Conservation (phyloP, 2,797 vertebrate species). For the Hoplostethus mediterraneus region DNA sequence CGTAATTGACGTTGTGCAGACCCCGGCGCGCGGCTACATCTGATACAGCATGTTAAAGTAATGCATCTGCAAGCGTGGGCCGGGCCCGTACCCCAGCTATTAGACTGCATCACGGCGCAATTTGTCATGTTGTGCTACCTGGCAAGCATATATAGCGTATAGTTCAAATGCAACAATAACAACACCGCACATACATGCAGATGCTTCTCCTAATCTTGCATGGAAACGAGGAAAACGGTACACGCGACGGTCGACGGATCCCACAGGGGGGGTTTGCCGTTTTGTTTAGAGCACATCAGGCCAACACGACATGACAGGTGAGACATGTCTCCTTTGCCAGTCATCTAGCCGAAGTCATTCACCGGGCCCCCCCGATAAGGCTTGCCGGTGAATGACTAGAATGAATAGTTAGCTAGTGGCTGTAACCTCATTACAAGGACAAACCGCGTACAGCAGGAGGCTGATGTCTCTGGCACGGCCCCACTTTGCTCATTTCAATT, state of each 20-base stretch:
- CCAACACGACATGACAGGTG: constrained; percentile 56
- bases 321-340: constrained; percentile 57
- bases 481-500: constrained; percentile 70
- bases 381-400: constrained; percentile 57
- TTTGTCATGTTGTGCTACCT: neutral
- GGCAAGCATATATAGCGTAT: neutral
- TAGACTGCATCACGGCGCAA: constrained; percentile 1
- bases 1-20: constrained; percentile 66
- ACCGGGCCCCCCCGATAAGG: constrained; percentile 59
- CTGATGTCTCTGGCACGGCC: constrained; percentile 68
- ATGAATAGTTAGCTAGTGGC: constrained; percentile 69
- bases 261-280: neutral
- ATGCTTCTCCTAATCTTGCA: neutral
- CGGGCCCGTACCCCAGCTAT: neutral
- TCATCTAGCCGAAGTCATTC: constrained; percentile 66
- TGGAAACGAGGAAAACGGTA: neutral
- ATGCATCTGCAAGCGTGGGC: neutral
- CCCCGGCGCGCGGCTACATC: neutral
- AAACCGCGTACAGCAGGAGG: constrained; percentile 61
- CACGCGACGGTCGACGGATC: neutral
- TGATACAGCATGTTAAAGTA: neutral
- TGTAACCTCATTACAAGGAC: constrained; percentile 77
- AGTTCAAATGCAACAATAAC: neutral
- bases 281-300: constrained; percentile 50
- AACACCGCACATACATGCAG: neutral